Conservation (phyloP, 2,888 invertebrate genomes). For the Dysmachus trigonus region DNA sequence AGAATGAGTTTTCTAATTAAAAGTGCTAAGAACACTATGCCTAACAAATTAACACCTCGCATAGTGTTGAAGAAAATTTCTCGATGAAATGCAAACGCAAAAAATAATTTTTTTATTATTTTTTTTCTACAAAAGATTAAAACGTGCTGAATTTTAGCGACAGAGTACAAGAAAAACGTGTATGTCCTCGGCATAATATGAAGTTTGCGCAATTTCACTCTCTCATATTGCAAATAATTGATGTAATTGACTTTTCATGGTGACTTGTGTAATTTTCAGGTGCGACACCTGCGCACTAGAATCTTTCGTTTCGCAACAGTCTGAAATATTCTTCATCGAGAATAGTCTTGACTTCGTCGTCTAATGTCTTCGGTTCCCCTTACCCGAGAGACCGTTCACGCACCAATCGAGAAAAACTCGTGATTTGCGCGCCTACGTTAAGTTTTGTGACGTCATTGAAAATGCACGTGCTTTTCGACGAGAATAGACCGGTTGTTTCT, state of each 20-base stretch:
- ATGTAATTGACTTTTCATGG: not conserved
- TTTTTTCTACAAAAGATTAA: not conserved
- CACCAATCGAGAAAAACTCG: not conserved
- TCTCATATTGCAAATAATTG: not conserved
- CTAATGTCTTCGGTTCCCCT: not conserved
- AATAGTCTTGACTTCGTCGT: not conserved
- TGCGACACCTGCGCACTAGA: not conserved
- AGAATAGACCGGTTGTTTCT: not conserved
- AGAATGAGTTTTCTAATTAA: not conserved
- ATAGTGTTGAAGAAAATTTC: no score
- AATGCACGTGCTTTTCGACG: conserved; percentile 39
- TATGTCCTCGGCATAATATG: not conserved
- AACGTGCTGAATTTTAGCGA: not conserved
- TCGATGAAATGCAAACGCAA: not conserved
- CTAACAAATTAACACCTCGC: not conserved
- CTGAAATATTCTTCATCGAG: not conserved
- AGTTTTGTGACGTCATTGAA: not conserved
- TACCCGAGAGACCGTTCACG: not conserved
- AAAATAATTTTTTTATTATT: not conserved
- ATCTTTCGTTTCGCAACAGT: not conserved
- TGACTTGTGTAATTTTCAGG: conserved; percentile 4
- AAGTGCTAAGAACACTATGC: not conserved
- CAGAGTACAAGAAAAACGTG: not conserved
- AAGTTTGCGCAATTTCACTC: not conserved
- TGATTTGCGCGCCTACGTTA: conserved; percentile 3